phyloP scores from a whole-genome alignment of 2,113 vertebrate genomes.

The Amphiprion ocellaris region DNA sequence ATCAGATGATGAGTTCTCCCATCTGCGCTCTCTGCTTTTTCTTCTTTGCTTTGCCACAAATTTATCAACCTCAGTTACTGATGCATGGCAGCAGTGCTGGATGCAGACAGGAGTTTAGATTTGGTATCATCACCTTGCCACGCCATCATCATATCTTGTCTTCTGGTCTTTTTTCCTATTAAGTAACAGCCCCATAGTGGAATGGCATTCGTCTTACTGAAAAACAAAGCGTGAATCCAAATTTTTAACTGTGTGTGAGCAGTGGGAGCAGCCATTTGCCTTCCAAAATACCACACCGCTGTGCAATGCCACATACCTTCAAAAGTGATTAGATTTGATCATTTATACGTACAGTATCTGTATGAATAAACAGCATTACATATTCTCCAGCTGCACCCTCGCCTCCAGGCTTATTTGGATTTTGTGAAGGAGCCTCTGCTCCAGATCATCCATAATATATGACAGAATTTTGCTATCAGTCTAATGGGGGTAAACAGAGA shows the following conservation, averaged over 20 bases:
- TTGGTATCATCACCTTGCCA: slow-evolving; percentile 35
- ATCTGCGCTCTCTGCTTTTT: slow-evolving; percentile 65
- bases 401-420: slow-evolving; percentile 67
- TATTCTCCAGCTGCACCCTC: slow-evolving; percentile 63
- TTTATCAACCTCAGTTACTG: slow-evolving; percentile 61
- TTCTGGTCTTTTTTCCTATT: not conserved
- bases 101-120: slow-evolving; percentile 55
- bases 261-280: not conserved
- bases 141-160: slow-evolving; percentile 8
- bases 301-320: slow-evolving; percentile 43
- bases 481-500: slow-evolving; percentile 74
- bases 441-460: slow-evolving; percentile 77
- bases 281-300: slow-evolving; percentile 2
- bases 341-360: slow-evolving; percentile 45
- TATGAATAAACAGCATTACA: slow-evolving; percentile 67
- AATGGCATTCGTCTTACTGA: not conserved
- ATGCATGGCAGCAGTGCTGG: slow-evolving; percentile 56
- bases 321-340: slow-evolving; percentile 55
- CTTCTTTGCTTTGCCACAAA: slow-evolving; percentile 64
- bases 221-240: slow-evolving; percentile 30
- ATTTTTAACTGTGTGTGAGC: not conserved
- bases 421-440: slow-evolving; percentile 67
- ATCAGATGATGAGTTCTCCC: slow-evolving; percentile 82
- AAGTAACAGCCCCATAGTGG: slow-evolving; percentile 4
- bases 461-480: slow-evolving; percentile 71